These are phyloP conservation scores for Danio aesculapii DNA, from an alignment of 2,797 vertebrate genomes.

Conservation along the genomic window DNA sequence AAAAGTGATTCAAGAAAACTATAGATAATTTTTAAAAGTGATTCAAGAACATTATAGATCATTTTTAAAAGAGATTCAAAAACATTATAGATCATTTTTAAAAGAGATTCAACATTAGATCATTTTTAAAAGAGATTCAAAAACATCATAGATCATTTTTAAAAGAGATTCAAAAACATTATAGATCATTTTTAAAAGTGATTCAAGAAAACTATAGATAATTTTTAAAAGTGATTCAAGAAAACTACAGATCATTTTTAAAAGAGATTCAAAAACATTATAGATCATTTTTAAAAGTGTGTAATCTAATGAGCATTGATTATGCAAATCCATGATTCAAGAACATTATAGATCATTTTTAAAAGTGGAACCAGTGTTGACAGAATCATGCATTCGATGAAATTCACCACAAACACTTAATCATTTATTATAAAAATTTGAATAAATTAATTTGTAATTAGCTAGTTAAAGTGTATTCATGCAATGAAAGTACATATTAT, in stretches of 20 bases:
- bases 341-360: neutral
- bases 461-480: neutral
- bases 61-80: neutral
- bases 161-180: neutral
- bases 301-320: too few relatives aligned
- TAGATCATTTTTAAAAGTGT: neutral
- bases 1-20: neutral
- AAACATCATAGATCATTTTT: neutral
- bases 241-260: neutral
- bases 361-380: neutral
- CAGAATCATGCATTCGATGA: neutral
- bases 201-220: too few relatives aligned
- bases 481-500: neutral
- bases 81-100: neutral
- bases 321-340: too few relatives aligned
- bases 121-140: neutral
- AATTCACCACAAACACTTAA: neutral
- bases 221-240: neutral
- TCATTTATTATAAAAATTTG: neutral
- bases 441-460: neutral
- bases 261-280: neutral
- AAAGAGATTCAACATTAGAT: neutral
- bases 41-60: too few relatives aligned
- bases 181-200: neutral
- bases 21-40: neutral